phyloP scores from a whole-genome alignment of 2,113 vertebrate species.

The Hyperoodon ampullatus region DNA sequence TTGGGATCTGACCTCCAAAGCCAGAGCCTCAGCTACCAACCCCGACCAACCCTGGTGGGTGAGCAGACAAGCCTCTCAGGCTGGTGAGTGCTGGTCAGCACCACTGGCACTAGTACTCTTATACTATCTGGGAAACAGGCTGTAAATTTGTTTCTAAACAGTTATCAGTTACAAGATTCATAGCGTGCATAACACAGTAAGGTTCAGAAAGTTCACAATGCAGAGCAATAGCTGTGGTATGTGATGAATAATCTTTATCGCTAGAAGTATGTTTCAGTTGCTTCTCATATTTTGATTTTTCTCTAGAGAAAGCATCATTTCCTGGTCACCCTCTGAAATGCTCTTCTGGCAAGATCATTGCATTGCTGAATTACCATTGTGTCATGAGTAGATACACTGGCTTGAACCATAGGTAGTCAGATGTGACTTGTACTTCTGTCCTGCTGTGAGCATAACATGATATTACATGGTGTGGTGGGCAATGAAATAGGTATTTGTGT shows the following conservation, averaged over 20 bases:
- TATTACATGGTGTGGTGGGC: background rate
- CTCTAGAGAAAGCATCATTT: background rate
- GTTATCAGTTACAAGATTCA: background rate
- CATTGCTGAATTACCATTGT: background rate
- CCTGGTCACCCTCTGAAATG: background rate
- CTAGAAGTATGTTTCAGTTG: background rate
- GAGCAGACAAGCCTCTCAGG: too few relatives aligned
- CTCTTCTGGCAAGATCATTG: background rate
- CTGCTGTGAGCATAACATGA: background rate
- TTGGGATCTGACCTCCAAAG: too few relatives aligned
- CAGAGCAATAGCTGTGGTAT: background rate
- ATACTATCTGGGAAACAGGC: background rate
- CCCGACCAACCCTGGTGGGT: too few relatives aligned
- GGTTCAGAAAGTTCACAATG: constrained; percentile 13
- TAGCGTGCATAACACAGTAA: background rate
- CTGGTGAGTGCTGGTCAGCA: too few relatives aligned
- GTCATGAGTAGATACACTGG: background rate
- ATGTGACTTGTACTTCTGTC: background rate
- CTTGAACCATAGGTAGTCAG: background rate
- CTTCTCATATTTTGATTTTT: background rate
- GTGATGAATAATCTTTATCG: background rate
- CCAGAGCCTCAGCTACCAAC: too few relatives aligned
- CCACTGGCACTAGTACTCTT: background rate
- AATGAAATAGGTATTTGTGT: constrained; percentile 4
- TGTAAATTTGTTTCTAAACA: constrained; percentile 20